Percentiles rank a stretch among this genome's conserved stretches.
phyloP scores from a whole-genome alignment of 2,113 vertebrate species.

The Pseudopodoces humilis region DNA sequence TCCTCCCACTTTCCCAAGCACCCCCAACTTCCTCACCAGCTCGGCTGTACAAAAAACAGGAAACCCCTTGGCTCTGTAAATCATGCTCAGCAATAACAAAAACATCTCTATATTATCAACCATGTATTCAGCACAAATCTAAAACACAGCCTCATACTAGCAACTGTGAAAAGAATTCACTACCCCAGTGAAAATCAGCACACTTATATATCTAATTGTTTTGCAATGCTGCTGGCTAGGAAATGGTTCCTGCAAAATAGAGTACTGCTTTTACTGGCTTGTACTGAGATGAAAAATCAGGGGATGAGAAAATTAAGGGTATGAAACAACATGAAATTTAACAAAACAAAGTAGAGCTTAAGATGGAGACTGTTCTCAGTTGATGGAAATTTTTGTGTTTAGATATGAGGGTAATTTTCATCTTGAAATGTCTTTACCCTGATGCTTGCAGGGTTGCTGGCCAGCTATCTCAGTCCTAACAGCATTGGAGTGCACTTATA shows the following conservation, averaged over 20 bases:
- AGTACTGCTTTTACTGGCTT: background rate
- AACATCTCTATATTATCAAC: background rate
- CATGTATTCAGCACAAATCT: background rate
- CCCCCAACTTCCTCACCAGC: background rate
- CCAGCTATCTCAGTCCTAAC: background rate
- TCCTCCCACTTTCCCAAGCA: background rate
- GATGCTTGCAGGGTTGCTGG: background rate
- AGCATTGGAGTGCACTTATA: background rate
- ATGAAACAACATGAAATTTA: background rate
- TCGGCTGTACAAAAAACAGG: fast-evolving
- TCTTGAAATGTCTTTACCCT: background rate
- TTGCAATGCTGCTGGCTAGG: background rate
- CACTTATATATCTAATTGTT: background rate
- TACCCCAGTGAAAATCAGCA: background rate
- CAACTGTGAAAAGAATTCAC: background rate
- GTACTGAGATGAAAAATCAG: background rate
- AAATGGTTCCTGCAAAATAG: background rate
- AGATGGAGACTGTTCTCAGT: background rate
- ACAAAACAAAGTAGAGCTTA: background rate
- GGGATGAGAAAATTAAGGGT: background rate
- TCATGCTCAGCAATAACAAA: background rate
- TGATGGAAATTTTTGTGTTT: background rate
- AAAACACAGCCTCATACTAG: background rate
- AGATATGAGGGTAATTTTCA: background rate
- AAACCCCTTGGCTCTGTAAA: background rate